Conservation (phyloP, 2,113 vertebrate genomes). For the Xenopus borealis region DNA sequence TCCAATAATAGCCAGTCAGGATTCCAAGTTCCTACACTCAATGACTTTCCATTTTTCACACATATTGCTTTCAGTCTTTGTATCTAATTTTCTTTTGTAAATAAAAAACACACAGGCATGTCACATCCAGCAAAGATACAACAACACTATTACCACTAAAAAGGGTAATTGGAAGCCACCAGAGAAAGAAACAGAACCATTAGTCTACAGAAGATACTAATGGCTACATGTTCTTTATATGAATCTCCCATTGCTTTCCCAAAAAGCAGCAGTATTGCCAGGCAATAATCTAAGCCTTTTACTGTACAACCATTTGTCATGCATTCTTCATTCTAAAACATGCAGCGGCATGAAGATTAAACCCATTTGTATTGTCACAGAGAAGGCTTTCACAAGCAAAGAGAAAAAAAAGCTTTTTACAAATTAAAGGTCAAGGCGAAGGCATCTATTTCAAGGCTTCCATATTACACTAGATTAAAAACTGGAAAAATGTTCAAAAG, state of each 20-base stretch:
- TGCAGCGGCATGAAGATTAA: not conserved
- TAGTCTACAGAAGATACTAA: not conserved
- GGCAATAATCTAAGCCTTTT: not conserved
- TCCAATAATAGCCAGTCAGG: too few species aligned
- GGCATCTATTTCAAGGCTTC: not conserved
- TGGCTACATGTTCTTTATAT: constrained; percentile 6
- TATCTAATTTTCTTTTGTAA: too few species aligned
- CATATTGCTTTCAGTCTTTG: too few species aligned
- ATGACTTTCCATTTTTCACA: too few species aligned
- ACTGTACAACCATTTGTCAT: not conserved
- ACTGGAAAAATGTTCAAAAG: not conserved
- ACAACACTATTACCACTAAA: too few species aligned
- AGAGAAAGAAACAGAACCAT: not conserved
- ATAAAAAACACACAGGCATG: too few species aligned
- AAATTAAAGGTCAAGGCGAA: not conserved
- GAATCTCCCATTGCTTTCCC: not conserved
- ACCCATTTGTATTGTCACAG: constrained; percentile 17
- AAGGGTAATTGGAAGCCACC: not conserved
- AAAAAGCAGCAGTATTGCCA: not conserved
- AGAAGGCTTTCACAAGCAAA: not conserved
- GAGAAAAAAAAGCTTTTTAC: not conserved
- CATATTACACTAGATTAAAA: not conserved
- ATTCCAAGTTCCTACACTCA: too few species aligned
- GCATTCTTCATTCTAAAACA: not conserved
- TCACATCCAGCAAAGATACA: not conserved